Conservation (phyloP, 2,797 vertebrate species). For the Microctenopoma lineatum region DNA sequence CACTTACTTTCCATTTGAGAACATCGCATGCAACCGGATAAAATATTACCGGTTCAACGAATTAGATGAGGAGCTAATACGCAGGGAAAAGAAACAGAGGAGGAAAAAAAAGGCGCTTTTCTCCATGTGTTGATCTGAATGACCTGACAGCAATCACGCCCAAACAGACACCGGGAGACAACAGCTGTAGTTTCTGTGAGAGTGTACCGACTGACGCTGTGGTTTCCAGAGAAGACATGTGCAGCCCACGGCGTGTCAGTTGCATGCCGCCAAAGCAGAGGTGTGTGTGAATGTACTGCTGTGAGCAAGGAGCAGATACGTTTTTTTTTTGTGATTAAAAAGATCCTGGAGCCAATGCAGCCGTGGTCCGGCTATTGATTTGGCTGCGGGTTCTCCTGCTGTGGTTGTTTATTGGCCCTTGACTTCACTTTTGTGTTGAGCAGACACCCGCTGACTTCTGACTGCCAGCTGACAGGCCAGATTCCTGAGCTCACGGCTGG, state of each 20-base stretch:
- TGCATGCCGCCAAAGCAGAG: slow-evolving; percentile 43
- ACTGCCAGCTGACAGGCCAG: slow-evolving; percentile 74
- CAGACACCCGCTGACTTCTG: slow-evolving; percentile 68
- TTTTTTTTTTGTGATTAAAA: slow-evolving; percentile 62
- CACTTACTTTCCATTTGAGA: slow-evolving; percentile 37
- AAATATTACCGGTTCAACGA: slow-evolving; percentile 37
- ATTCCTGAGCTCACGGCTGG: slow-evolving; percentile 67
- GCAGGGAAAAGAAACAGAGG: neutral
- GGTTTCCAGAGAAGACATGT: slow-evolving; percentile 58
- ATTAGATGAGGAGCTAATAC: slow-evolving; percentile 41
- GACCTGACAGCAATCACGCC: slow-evolving; percentile 76
- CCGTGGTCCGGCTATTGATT: slow-evolving; percentile 64
- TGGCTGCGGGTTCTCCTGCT: slow-evolving; percentile 53
- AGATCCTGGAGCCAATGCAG: slow-evolving; percentile 21
- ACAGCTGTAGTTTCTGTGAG: slow-evolving; percentile 58
- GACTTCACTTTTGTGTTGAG: slow-evolving; percentile 69
- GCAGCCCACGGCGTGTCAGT: slow-evolving; percentile 66
- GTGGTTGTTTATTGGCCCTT: slow-evolving; percentile 75
- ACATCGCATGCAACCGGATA: slow-evolving; percentile 18
- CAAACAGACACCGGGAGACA: slow-evolving; percentile 59
- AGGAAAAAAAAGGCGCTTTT: slow-evolving; percentile 16
- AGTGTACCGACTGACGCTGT: slow-evolving; percentile 37
- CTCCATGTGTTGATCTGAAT: slow-evolving; percentile 69
- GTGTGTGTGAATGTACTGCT: slow-evolving; percentile 25
- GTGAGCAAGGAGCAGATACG: slow-evolving; percentile 9